phyloP scores from a whole-genome alignment of 2,113 vertebrate species.

The Philantomba maxwellii region DNA sequence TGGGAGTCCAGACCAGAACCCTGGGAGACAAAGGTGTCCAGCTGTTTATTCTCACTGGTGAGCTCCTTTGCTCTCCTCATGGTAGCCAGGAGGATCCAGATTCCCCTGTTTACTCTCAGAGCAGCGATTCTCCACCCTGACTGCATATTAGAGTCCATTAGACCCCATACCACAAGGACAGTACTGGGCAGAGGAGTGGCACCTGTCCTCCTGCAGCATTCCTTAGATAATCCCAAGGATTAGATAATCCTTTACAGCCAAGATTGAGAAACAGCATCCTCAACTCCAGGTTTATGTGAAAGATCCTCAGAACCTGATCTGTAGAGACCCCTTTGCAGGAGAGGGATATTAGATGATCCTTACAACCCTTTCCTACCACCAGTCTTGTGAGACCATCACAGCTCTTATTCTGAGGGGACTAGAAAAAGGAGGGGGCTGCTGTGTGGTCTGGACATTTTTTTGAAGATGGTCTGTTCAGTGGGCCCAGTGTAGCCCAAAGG shows the following conservation, averaged over 20 bases:
- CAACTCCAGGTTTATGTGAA: background rate
- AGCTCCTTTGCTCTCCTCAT: background rate
- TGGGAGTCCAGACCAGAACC: background rate
- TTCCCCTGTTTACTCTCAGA: background rate
- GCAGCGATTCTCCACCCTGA: background rate
- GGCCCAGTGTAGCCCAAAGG: background rate
- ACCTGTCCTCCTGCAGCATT: background rate
- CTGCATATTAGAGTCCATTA: accelerated
- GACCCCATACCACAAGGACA: background rate
- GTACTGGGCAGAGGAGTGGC: background rate
- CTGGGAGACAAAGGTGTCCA: background rate
- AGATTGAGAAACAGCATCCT: background rate
- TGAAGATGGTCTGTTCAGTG: background rate
- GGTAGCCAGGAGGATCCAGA: background rate
- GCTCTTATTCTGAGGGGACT: background rate
- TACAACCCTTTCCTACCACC: background rate
- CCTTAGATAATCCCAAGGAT: background rate
- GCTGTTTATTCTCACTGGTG: background rate
- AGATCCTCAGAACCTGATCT: background rate
- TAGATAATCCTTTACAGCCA: background rate
- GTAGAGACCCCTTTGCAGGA: background rate
- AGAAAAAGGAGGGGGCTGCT: background rate
- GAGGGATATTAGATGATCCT: background rate
- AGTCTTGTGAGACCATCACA: background rate
- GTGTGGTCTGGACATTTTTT: background rate